phyloP scores from a whole-genome alignment of 2,113 vertebrate species.

The Athene cunicularia region DNA sequence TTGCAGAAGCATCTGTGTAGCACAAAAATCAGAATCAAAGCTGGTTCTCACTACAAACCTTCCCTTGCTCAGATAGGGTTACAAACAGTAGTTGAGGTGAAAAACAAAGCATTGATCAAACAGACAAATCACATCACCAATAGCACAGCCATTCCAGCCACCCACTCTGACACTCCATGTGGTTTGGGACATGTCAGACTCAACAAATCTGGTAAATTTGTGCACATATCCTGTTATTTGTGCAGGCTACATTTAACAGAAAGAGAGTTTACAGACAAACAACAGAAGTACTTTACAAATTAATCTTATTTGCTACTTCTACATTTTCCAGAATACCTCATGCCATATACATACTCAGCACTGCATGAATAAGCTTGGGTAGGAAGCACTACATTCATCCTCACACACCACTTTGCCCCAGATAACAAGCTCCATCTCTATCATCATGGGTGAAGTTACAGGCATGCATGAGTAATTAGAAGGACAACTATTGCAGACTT shows the following conservation, averaged over 20 bases:
- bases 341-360: background rate
- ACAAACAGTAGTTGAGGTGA: background rate
- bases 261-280: background rate
- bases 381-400: background rate
- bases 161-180: background rate
- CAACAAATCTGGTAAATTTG: background rate
- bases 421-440: background rate
- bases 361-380: background rate
- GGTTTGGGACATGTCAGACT: background rate
- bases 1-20: background rate
- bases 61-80: background rate
- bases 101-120: background rate
- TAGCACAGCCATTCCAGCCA: background rate
- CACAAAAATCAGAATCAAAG: background rate
- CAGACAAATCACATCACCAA: background rate
- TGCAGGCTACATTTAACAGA: background rate
- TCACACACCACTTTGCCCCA: background rate
- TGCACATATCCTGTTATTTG: background rate
- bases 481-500: background rate
- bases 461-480: background rate
- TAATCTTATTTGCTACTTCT: background rate
- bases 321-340: background rate
- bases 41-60: background rate
- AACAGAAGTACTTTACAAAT: background rate
- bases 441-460: background rate